Percentiles rank a stretch among this genome's conserved stretches.
Conservation (phyloP, 2,113 vertebrate species). For the Ochotona curzoniae region DNA sequence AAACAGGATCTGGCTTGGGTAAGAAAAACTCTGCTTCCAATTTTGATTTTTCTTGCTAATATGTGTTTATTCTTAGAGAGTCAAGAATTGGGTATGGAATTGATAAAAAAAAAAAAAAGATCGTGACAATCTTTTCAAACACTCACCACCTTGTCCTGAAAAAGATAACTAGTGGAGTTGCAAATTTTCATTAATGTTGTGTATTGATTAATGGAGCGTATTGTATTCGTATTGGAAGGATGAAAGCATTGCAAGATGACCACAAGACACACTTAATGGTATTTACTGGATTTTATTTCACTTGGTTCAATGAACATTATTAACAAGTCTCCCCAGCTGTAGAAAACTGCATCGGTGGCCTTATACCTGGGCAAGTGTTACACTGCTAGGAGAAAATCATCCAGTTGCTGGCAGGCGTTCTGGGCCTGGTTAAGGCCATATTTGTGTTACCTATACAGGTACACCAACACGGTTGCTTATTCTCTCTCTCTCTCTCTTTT, state of each 20-base stretch:
- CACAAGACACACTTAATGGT: background rate
- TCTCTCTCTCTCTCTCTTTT: too few species aligned
- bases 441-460: too few species aligned
- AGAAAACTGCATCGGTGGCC: too few species aligned
- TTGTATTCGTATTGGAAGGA: too few species aligned
- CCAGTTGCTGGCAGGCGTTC: too few species aligned
- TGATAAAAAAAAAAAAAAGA: slow-evolving; percentile 44
- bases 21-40: background rate
- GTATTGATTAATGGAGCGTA: too few species aligned
- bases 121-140: slow-evolving; percentile 30
- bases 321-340: background rate
- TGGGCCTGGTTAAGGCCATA: too few species aligned
- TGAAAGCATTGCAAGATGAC: background rate
- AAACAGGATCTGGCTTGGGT: slow-evolving; percentile 49
- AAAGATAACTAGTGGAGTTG: background rate
- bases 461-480: too few species aligned
- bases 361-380: too few species aligned
- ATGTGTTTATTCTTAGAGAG: background rate
- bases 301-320: background rate
- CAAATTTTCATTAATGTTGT: too few species aligned
- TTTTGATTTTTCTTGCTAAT: slow-evolving; percentile 38
- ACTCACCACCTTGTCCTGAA: background rate
- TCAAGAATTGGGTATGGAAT: slow-evolving; percentile 8
- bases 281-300: background rate
- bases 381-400: too few species aligned